Conservation (phyloP, 2,888 invertebrate genomes). For the Hedya salicella region DNA sequence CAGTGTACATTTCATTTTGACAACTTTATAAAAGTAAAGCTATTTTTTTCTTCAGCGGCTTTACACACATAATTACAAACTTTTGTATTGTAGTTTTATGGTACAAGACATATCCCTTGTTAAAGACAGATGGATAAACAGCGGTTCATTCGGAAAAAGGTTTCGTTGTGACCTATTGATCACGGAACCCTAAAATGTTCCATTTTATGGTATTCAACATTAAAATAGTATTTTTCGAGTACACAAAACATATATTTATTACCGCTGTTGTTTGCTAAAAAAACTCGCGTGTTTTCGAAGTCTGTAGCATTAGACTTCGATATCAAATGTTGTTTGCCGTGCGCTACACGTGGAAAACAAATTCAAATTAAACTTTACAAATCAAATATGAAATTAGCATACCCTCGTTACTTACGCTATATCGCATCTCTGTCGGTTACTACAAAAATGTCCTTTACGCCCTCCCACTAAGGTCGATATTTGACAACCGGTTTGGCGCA, state of each 20-base stretch:
- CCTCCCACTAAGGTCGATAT: neutral
- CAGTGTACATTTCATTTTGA: too few species aligned
- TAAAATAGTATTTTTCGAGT: neutral
- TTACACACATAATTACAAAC: too few species aligned
- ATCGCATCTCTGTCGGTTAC: neutral
- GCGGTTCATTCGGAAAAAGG: too few species aligned
- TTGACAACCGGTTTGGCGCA: neutral
- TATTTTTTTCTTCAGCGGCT: too few species aligned
- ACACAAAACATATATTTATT: neutral
- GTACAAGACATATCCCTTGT: too few species aligned
- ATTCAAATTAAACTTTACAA: slow-evolving; percentile 3
- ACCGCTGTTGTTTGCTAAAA: neutral
- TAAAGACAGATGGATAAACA: too few species aligned
- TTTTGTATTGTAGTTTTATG: too few species aligned
- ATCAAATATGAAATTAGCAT: slow-evolving; percentile 19
- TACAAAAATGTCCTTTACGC: neutral
- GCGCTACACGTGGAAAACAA: neutral
- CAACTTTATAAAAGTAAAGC: too few species aligned
- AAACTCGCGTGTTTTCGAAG: neutral
- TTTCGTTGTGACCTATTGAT: too few species aligned
- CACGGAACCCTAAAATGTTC: neutral
- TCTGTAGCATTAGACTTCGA: too few species aligned
- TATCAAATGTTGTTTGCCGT: slow-evolving; percentile 7
- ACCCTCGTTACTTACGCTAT: neutral
- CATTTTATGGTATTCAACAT: neutral